phyloP scores from a whole-genome alignment of 2,888 invertebrate genomes.

The Pseudeuparius sepicola region DNA sequence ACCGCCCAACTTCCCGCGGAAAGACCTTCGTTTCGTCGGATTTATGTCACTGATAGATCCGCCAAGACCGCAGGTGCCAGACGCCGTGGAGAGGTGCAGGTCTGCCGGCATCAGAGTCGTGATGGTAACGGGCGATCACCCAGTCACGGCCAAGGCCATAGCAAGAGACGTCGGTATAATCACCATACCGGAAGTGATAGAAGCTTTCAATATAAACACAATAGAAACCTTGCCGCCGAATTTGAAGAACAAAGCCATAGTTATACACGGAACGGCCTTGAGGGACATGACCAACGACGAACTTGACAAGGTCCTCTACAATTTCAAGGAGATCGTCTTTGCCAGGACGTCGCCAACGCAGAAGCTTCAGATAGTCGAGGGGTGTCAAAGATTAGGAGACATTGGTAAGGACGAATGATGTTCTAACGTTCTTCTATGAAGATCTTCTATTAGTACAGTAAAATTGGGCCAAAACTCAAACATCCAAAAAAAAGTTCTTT shows the following conservation, averaged over 20 bases:
- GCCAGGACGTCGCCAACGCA: slow-evolving; percentile 48
- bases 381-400: slow-evolving; percentile 66
- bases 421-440: too few relatives aligned
- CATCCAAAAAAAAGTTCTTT: too few relatives aligned
- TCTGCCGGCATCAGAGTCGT: slow-evolving; percentile 70
- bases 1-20: slow-evolving; percentile 58
- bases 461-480: too few relatives aligned
- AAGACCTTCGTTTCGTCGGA: slow-evolving; percentile 53
- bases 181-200: slow-evolving; percentile 37
- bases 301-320: slow-evolving; percentile 45
- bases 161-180: slow-evolving; percentile 67
- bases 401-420: too few relatives aligned
- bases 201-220: slow-evolving; percentile 30
- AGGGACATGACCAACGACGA: slow-evolving; percentile 39
- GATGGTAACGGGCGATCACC: slow-evolving; percentile 79
- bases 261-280: slow-evolving; percentile 44
- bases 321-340: slow-evolving; percentile 54
- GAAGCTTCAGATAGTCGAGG: slow-evolving; percentile 59
- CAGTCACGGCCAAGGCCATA: slow-evolving; percentile 69
- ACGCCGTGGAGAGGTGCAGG: slow-evolving; percentile 20
- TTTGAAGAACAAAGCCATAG: slow-evolving; percentile 41
- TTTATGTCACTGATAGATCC: slow-evolving; percentile 57
- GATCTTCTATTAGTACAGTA: too few relatives aligned
- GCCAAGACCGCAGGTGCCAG: slow-evolving; percentile 45
- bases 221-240: slow-evolving; percentile 31